Base-by-base conservation (phyloP, 2,888 invertebrate genomes). In the Oithona nana region DNA sequence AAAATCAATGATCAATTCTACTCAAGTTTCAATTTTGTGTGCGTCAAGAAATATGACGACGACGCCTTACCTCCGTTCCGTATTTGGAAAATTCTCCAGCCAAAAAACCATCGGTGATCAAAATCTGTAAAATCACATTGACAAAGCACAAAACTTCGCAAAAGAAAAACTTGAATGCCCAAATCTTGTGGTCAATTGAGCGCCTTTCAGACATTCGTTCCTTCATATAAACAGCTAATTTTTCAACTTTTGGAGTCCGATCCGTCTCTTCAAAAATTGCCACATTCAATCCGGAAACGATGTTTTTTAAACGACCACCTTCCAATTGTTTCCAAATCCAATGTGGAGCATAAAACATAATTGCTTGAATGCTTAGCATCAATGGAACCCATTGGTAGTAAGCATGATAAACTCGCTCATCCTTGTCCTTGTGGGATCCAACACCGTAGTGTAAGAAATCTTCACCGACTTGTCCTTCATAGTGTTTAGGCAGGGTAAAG, bases 401-500 rank as follows among this genome's bases (percentile, higher is more conserved):
- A 11, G 68, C 68, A 60, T 70, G 68, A 60, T 69, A 68, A n/a
- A 67, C 63, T 31, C 64, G 1, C n/a, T 30, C 30, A 39, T 57
- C 31, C 20, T n/a, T 22, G 16, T 57, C 30, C 3, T 31, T 31
- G 3, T 16, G n/a, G 11, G 57, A 22, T 11, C 57, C 57, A 31
- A 57, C 31, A 16, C 57, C 57, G 6, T 20, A 31, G 26, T 57
- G 22, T 22, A 59, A 3, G 24, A 59, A 30, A 22, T 59, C 59
- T 22, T 13, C 6, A 22, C 59, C 59, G 2, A 3, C 3, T 4
- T 13, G 6, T 20, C 59, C 59, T 3, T 59, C 16, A 16, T 24
- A 59, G 39, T 54, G n/a, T 22, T 52, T 61, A 28, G 89, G 89
- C 68, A 90, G 83, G 61, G 88, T 89, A 75, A 88, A 92, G 66